phyloP scores from a whole-genome alignment of 2,888 invertebrate genomes.

The Cantharis lateralis region DNA sequence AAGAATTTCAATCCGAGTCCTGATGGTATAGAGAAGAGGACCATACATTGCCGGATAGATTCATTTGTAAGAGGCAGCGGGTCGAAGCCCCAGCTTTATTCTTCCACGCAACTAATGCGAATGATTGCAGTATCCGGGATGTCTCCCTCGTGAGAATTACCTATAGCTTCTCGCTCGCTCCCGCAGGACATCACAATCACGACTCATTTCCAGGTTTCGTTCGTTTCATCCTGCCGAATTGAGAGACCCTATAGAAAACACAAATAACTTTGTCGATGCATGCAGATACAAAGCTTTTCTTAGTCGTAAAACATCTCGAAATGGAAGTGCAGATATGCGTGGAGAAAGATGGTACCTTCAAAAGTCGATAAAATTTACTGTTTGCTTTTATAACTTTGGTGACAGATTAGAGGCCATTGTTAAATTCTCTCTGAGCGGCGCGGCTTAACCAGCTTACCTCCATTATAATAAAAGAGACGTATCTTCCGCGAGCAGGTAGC shows the following conservation, averaged over 20 bases:
- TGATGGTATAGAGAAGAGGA: slow-evolving; percentile 14
- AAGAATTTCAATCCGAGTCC: slow-evolving; percentile 22
- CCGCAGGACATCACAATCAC: slow-evolving; percentile 44
- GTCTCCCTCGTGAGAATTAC: slow-evolving; percentile 45
- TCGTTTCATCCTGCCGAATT: slow-evolving; percentile 40
- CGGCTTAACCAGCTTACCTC: slow-evolving; percentile 25
- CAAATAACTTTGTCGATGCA: slow-evolving; percentile 13
- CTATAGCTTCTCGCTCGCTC: slow-evolving; percentile 37
- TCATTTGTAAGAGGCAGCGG: slow-evolving; percentile 44
- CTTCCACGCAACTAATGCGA: slow-evolving; percentile 46
- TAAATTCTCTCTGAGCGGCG: slow-evolving; percentile 16
- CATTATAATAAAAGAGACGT: slow-evolving; percentile 26
- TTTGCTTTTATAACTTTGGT: slow-evolving; percentile 25
- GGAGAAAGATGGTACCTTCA: neutral
- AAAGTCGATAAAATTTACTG: slow-evolving; percentile 29
- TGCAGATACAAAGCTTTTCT: neutral
- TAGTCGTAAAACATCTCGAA: slow-evolving; percentile 18
- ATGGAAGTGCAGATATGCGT: slow-evolving; percentile 16
- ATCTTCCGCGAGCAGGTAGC: slow-evolving; percentile 23
- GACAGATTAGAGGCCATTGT: slow-evolving; percentile 30
- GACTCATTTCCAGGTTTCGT: slow-evolving; percentile 48
- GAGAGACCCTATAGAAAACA: slow-evolving; percentile 35
- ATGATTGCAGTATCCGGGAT: slow-evolving; percentile 55
- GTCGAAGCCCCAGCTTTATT: slow-evolving; percentile 39
- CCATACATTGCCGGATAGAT: slow-evolving; percentile 41